Percentiles rank a stretch among this genome's conserved stretches.
Conservation (phyloP, 1,140 invertebrate genomes). For the Zaprionus ghesquierei region DNA sequence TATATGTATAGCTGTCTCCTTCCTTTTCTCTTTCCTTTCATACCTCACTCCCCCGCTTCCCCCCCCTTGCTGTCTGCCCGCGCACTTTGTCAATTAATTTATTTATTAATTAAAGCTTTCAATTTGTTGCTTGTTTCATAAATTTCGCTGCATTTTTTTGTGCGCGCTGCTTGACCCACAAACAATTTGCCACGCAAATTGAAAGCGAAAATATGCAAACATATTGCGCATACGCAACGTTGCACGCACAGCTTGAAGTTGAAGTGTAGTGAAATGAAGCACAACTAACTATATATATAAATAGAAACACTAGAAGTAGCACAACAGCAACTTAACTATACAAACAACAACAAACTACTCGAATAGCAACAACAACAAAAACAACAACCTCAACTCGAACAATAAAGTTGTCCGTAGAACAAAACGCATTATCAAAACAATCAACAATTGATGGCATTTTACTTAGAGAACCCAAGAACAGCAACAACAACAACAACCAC, state of each 20-base stretch:
- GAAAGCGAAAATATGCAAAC: not conserved
- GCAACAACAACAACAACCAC: constrained; percentile 7
- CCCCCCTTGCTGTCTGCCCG: not conserved
- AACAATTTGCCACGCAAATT: not conserved
- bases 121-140: not conserved
- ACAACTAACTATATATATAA: not conserved
- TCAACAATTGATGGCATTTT: constrained; percentile 78
- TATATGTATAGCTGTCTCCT: not conserved
- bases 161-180: not conserved
- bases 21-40: not conserved
- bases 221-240: not conserved
- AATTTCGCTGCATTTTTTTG: not conserved
- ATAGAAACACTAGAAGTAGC: not conserved
- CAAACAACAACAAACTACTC: not conserved
- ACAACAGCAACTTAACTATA: not conserved
- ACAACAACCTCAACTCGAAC: not conserved
- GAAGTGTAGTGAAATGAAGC: not conserved
- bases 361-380: not conserved
- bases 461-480: constrained; percentile 50
- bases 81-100: constrained; percentile 42
- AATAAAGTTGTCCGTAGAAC: constrained; percentile 18
- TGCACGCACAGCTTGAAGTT: not conserved
- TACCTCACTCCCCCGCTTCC: not conserved
- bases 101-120: constrained; percentile 40
- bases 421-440: constrained; percentile 71